Percentiles rank a stretch among this genome's conserved stretches.
Conservation (phyloP, 2,888 invertebrate species). For the Dione juno region DNA sequence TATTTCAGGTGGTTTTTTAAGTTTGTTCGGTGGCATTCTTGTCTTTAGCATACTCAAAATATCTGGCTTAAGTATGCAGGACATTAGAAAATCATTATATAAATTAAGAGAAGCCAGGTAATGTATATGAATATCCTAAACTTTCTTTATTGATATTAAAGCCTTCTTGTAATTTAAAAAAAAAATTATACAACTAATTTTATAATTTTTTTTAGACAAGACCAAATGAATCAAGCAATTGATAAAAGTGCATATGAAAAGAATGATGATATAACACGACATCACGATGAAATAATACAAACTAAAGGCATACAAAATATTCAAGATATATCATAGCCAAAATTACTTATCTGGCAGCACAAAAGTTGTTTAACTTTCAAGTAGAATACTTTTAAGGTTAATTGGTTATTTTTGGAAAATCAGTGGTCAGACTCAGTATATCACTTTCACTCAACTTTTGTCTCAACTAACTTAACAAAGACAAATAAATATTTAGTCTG, state of each 20-base stretch:
- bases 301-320: slow-evolving; percentile 58
- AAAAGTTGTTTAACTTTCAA: neutral
- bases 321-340: slow-evolving; percentile 49
- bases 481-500: too few relatives aligned
- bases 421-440: too few relatives aligned
- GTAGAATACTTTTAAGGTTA: too few relatives aligned
- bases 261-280: slow-evolving; percentile 62
- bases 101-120: slow-evolving; percentile 72
- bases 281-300: slow-evolving; percentile 61
- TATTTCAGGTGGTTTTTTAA: slow-evolving; percentile 83
- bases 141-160: neutral
- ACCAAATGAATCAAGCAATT: slow-evolving; percentile 62
- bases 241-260: slow-evolving; percentile 66
- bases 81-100: slow-evolving; percentile 85
- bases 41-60: slow-evolving; percentile 82
- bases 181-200: neutral
- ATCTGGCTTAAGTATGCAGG: slow-evolving; percentile 85
- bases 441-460: too few relatives aligned
- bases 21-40: slow-evolving; percentile 82
- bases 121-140: slow-evolving; percentile 11
- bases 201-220: slow-evolving; percentile 58
- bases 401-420: too few relatives aligned
- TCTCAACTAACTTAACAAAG: too few relatives aligned
- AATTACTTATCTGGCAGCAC: neutral
- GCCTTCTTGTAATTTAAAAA: neutral